A percentile compares a stretch with the other conserved stretches of the same genome.
phyloP scores from a whole-genome alignment of 2,888 invertebrate species.

The Lamellibrachia columna region DNA sequence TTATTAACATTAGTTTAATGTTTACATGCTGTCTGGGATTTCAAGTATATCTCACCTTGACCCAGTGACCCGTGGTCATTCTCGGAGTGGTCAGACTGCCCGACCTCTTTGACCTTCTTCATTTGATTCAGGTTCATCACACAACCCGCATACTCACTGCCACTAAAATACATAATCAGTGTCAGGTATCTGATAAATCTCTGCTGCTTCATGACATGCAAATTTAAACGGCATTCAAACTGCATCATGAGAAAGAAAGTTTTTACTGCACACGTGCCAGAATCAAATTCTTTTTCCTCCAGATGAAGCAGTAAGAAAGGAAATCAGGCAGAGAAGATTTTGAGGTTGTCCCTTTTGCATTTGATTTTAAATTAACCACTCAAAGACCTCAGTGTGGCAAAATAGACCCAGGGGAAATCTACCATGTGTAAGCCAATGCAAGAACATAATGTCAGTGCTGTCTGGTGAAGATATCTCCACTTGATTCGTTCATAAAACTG shows the following conservation, averaged over 20 bases:
- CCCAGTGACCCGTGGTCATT: conserved; percentile 39
- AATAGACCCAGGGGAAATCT: not conserved
- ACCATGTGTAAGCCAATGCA: not conserved
- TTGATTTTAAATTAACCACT: conserved; percentile 16
- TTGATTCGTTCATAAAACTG: conserved; percentile 12
- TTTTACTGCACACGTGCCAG: no score
- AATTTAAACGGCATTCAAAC: not conserved
- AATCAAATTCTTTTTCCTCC: not conserved
- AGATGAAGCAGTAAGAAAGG: not conserved
- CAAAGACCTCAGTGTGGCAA: not conserved
- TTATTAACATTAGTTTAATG: no score
- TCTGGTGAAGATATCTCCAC: not conserved
- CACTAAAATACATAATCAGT: conserved; percentile 70
- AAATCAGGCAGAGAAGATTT: not conserved
- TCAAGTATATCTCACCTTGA: conserved; percentile 32
- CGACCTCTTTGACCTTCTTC: conserved; percentile 63
- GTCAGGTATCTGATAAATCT: not conserved
- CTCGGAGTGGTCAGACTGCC: conserved; percentile 46
- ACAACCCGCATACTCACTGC: conserved; percentile 87
- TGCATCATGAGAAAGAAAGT: not conserved
- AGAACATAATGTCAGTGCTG: conserved; percentile 16
- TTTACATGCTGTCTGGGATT: no score
- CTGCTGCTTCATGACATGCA: not conserved
- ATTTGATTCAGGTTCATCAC: conserved; percentile 92
- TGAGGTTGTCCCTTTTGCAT: not conserved